Percentiles rank a stretch among this genome's conserved stretches.
Conservation (phyloP, 2,113 vertebrate species). For the Atlantisia rogersi region DNA sequence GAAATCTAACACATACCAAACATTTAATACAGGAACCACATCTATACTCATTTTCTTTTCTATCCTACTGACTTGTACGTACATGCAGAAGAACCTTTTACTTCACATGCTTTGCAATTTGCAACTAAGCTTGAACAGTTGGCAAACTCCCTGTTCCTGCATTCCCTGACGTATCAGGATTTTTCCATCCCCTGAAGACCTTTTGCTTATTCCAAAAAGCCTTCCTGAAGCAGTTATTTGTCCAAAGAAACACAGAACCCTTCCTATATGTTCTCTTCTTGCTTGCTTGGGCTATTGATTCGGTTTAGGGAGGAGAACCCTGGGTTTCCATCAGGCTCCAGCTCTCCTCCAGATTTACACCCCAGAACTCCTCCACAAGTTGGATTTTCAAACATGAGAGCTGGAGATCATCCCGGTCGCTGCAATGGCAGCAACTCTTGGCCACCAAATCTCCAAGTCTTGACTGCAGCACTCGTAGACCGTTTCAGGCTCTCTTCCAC, state of each 20-base stretch:
- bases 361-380: accelerated
- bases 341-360: background rate
- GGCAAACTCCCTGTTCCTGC: background rate
- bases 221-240: background rate
- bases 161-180: background rate
- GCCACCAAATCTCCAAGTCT: background rate
- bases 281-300: background rate
- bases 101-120: background rate
- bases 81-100: background rate
- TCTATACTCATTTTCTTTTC: background rate
- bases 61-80: background rate
- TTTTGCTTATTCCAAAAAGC: background rate
- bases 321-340: background rate
- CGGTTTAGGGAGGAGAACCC: background rate
- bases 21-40: background rate
- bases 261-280: background rate
- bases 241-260: background rate
- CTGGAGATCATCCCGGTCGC: background rate
- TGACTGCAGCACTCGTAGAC: accelerated
- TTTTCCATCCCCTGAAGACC: constrained; percentile 4
- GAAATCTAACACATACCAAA: background rate
- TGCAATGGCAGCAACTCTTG: background rate
- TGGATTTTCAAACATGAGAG: background rate
- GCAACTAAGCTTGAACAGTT: background rate
- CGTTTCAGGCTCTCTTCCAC: background rate